Evolutionary conservation across 2,797 vertebrate genomes (phyloP), one percentile per base, ranked within the genome.

Genomic region (Diplodus puntazzo): DNA sequence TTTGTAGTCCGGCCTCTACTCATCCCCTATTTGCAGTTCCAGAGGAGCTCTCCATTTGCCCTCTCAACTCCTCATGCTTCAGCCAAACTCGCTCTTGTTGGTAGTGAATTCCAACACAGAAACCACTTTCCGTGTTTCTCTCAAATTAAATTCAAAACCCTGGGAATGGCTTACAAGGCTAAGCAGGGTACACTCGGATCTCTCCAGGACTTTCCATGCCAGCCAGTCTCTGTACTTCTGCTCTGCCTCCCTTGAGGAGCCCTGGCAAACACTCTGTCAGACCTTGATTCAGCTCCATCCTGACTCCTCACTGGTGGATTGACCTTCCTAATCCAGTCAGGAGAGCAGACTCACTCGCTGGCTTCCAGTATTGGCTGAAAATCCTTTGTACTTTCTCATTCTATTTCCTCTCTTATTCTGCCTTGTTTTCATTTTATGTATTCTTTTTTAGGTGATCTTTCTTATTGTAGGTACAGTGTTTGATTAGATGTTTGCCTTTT

Each of bases 311-410:
- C 61, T 42, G n/a, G 42, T 53, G 66, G 48, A 80, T 52, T 83
- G 68, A 86, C 62, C 77, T 46, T 81, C 69, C 50, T 77, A 53
- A 76, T 82, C 68, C 50, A 69, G 65, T 66, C 61, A 59, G 58
- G 43, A 34, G 12, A 55, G n/a, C 30, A 16, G 17, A 55, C 18
- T 52, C 21, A 25, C 49, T 71, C n/a, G n/a, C 20, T 21, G 42
- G 25, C 61, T 46, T 59, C 20, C 20, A 25, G n/a, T 11, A 13
- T 55, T 21, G 13, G 52, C 46, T 59, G 18, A 45, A 18, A 53
- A 42, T 45, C 34, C 17, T 13, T 17, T 18, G 1, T 5, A 43
- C 27, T 43, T 11, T 69, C 61, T 18, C 16, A 67, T 12, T 34
- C 16, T 17, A 50, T 21, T 1, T 7, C 0, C 5, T 48, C 9